phyloP scores from a whole-genome alignment of 1,140 invertebrate genomes.

The Amphibalanus amphitrite region DNA sequence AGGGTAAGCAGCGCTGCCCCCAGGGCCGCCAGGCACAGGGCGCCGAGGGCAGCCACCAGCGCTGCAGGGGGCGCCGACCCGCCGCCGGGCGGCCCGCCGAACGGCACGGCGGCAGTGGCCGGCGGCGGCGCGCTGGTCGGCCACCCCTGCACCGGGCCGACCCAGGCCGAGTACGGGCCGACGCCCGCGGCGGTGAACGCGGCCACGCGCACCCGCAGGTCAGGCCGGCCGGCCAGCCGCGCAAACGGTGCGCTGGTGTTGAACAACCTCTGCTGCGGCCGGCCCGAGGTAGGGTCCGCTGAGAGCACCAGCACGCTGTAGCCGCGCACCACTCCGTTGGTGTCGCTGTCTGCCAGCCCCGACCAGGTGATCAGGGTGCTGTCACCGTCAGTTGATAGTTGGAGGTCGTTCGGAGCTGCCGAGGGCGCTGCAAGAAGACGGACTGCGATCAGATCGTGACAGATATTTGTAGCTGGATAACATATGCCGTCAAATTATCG shows the following conservation, averaged over 20 bases:
- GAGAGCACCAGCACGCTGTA: background rate
- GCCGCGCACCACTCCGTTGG: background rate
- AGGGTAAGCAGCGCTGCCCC: background rate
- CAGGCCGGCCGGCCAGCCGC: background rate
- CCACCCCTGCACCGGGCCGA: background rate
- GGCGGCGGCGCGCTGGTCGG: background rate
- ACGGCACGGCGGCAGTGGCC: background rate
- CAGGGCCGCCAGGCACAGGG: background rate
- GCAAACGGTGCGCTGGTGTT: background rate
- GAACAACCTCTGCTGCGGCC: background rate
- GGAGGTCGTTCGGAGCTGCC: background rate
- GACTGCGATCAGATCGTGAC: no score
- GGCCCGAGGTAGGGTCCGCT: no score
- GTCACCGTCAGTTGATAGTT: background rate
- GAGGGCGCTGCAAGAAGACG: background rate
- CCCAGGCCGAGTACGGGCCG: background rate
- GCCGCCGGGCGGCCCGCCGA: background rate
- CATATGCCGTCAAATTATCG: no score
- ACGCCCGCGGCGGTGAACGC: background rate
- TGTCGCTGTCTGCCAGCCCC: background rate
- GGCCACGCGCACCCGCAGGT: background rate
- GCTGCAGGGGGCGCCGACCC: no score
- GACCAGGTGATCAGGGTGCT: background rate
- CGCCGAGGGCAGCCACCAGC: background rate
- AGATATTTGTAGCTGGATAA: no score